These are phyloP conservation scores for Nebria ingens DNA, from an alignment of 1,140 invertebrate genomes.

Conservation along the genomic window DNA sequence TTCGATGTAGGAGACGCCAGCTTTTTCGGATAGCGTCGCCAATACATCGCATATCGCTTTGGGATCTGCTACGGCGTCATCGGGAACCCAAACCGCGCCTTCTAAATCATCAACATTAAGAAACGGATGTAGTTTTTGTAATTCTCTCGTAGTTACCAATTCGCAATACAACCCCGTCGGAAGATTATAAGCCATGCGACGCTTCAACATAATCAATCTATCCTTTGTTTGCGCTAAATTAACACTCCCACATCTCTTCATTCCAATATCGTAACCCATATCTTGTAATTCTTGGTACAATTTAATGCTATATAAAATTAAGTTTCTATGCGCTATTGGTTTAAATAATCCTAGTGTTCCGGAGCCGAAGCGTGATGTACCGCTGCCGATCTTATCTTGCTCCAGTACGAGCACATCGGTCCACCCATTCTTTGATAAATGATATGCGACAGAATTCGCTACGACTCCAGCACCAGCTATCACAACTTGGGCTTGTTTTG, in stretches of 20 bases:
- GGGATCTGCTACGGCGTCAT: constrained; percentile 59
- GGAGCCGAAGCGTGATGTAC: constrained; percentile 55
- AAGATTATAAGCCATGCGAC: constrained; percentile 47
- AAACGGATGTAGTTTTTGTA: constrained; percentile 47
- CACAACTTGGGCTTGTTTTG: constrained; percentile 45
- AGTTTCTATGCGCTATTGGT: constrained; percentile 44
- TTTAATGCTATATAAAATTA: constrained; percentile 50
- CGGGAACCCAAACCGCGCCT: constrained; percentile 63
- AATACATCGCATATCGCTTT: constrained; percentile 49
- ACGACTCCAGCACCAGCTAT: constrained; percentile 56
- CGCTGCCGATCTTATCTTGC: constrained; percentile 53
- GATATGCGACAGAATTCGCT: constrained; percentile 58
- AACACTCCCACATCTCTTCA: constrained; percentile 57
- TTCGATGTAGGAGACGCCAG: constrained; percentile 50
- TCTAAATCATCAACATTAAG: constrained; percentile 54
- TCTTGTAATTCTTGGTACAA: constrained; percentile 50
- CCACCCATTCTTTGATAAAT: constrained; percentile 49
- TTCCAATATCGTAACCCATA: constrained; percentile 50
- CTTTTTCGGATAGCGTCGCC: constrained; percentile 45
- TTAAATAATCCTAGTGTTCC: constrained; percentile 52
- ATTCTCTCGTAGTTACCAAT: constrained; percentile 32
- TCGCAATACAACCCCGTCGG: constrained; percentile 46
- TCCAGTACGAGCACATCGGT: constrained; percentile 54
- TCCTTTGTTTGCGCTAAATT: constrained; percentile 63
- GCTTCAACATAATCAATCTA: constrained; percentile 51